Evolutionary conservation across 1,140 invertebrate genomes (phyloP), one percentile per base, ranked within the genome.

Genomic region (Drosophila prosaltans): DNA sequence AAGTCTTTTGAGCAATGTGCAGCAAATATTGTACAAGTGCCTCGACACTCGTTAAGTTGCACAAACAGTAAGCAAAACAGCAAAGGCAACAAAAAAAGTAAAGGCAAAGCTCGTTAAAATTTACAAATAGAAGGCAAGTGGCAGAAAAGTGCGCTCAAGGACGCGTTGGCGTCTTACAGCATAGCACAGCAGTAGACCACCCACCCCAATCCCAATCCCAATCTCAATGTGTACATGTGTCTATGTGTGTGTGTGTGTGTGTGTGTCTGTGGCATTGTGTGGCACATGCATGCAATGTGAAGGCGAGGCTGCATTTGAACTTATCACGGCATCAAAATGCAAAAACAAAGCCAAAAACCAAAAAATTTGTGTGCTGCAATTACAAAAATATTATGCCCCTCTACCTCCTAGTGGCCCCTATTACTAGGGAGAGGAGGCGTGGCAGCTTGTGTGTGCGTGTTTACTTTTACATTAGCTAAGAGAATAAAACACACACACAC

Each of bases 101-200:
- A 72, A 72, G 26, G 74, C 72, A 76, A 51, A 89, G 84, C 84
- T 89, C 84, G 84, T 89, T 89, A 89, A 89, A 89, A 89, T 89
- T 51, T 89, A 84, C 84, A 89, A 89, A 89, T 89, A 89, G 84
- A 89, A 84, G 84, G 77, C 80, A 88, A 89, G 84, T 88, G 84
- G 84, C 84, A 89, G 84, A 81, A 88, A 89, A 89, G 84, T 89
- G 72, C 80, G 84, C 84, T 89, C 84, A 89, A 89, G 84, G 84
- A 89, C 84, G 67, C 74, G 74, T 76, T 80, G 83, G 69, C 81
- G 77, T 80, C 73, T 84, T 79, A 41, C 45, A 43, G 48, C 74
- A 59, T 74, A 48, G 48, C 36, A 59, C 75, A 48, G 48, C 43
- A 48, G 9, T 55, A 32, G 6, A 6, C 69, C 62, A 11, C 16